Evolutionary conservation across 2,888 invertebrate species (phyloP), one percentile per base, ranked within the genome.

Genomic region (Cephonodes hylas): DNA sequence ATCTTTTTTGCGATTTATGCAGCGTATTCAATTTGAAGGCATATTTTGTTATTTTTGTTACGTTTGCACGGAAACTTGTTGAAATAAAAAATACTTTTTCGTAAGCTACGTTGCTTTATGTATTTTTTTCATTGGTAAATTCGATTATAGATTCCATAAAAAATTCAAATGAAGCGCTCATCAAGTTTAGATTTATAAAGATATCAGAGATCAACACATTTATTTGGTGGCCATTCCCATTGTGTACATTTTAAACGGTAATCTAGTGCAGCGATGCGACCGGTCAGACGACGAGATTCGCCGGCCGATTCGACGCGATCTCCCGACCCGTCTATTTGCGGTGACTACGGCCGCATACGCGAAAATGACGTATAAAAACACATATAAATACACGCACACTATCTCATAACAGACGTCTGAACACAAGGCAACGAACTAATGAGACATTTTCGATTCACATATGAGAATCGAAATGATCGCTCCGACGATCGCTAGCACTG

Each of bases 271-370:
- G 44, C 20, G 25, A 44, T 42, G 27, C 59, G 48, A 67, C 61
- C 66, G 63, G 63, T 62, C 62, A 66, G 64, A 59, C 65, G 66
- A 46, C 62, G 60, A 64, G 56, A 64, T 44, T 59, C 27, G 58
- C 62, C 64, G 63, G 60, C 64, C 58, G 60, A 59, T 62, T 66
- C 66, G 64, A 62, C 68, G 64, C 63, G 65, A 64, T 68, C 71
- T 65, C 72, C 70, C 71, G 72, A 70, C 70, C 74, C 69, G 67
- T 80, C 81, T 84, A 86, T 86, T 86, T 86, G 77, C 69, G 72
- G 76, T 74, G 65, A 71, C 67, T 72, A 71, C 72, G 69, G 74
- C 71, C 74, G 70, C 73, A 80, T 73, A 77, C 72, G 78, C 79
- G 70, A 80, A 79, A 75, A 76, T 76, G 66, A 75, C 75, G 74